Percentiles rank a stretch among this genome's conserved stretches.
phyloP scores from a whole-genome alignment of 1,140 invertebrate species.

The Drosophila willistoni region DNA sequence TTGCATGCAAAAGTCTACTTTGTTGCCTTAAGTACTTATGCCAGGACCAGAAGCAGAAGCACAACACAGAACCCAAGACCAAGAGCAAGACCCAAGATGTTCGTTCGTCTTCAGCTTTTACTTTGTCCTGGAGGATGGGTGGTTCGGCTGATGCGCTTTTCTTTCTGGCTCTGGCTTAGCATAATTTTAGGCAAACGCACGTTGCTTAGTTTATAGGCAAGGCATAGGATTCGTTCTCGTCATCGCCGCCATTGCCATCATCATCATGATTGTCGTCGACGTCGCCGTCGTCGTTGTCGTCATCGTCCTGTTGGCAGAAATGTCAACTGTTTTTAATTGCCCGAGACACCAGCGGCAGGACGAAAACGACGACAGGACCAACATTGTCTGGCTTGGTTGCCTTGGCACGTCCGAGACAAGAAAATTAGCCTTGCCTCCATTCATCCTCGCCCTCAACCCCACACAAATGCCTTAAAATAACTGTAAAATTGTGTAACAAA shows the following conservation, averaged over 20 bases:
- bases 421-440: constrained; percentile 59
- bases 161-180: constrained; percentile 65
- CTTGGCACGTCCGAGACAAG: constrained; percentile 66
- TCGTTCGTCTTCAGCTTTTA: constrained; percentile 45
- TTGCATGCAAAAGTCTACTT: constrained; percentile 79
- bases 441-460: not conserved
- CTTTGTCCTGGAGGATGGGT: constrained; percentile 32
- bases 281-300: constrained; percentile 15
- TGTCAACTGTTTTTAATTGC: constrained; percentile 81
- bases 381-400: constrained; percentile 42
- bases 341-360: constrained; percentile 40
- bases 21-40: constrained; percentile 81
- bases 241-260: constrained; percentile 7
- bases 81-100: constrained; percentile 39
- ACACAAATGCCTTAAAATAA: constrained; percentile 61
- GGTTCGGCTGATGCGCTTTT: constrained; percentile 66
- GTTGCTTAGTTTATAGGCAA: constrained; percentile 80
- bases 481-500: constrained; percentile 79
- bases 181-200: constrained; percentile 81
- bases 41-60: constrained; percentile 47
- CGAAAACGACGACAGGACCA: constrained; percentile 14
- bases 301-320: constrained; percentile 62
- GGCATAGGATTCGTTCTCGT: constrained; percentile 27
- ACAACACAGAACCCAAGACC: constrained; percentile 2
- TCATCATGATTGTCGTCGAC: not conserved